phyloP scores from a whole-genome alignment of 2,888 invertebrate species.

The Macrosoma leucophasiata region DNA sequence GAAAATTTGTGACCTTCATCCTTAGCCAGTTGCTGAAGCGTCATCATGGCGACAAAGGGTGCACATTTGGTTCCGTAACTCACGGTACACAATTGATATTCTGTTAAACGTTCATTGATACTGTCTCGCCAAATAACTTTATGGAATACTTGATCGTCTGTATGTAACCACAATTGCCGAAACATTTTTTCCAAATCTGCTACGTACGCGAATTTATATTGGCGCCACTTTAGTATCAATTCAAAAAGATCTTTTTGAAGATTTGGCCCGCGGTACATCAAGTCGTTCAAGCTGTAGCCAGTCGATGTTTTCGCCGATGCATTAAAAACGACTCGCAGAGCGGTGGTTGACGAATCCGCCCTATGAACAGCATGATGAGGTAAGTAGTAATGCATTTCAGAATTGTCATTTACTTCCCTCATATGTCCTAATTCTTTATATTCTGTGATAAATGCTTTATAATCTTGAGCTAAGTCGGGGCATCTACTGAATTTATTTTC shows the following conservation, averaged over 20 bases:
- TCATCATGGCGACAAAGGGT: too few relatives aligned
- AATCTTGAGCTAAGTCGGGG: conserved; percentile 7
- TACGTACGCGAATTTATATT: too few relatives aligned
- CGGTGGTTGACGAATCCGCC: conserved; percentile 18
- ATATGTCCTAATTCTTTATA: conserved; percentile 14
- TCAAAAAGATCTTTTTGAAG: conserved; percentile 17
- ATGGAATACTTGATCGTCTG: too few relatives aligned
- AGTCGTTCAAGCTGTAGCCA: conserved; percentile 20
- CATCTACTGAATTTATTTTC: conserved; percentile 14
- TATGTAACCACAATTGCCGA: too few relatives aligned
- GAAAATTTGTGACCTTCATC: too few relatives aligned
- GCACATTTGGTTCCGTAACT: too few relatives aligned
- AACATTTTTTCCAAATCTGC: too few relatives aligned
- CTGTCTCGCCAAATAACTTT: too few relatives aligned
- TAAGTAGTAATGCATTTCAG: conserved; percentile 14
- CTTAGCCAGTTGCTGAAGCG: too few relatives aligned
- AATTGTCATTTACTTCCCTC: conserved; percentile 2
- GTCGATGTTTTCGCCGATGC: conserved; percentile 15
- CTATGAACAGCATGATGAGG: conserved; percentile 21
- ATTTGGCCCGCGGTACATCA: too few relatives aligned
- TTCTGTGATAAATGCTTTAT: conserved; percentile 15
- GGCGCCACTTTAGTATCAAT: not conserved
- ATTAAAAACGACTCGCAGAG: conserved; percentile 22
- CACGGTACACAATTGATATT: too few relatives aligned
- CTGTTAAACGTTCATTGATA: too few relatives aligned